A percentile compares a stretch with the other conserved stretches of the same genome.
Evolutionary conservation across 2,888 invertebrate species (phyloP).

Genomic region (Sinhomidia bicolor): DNA sequence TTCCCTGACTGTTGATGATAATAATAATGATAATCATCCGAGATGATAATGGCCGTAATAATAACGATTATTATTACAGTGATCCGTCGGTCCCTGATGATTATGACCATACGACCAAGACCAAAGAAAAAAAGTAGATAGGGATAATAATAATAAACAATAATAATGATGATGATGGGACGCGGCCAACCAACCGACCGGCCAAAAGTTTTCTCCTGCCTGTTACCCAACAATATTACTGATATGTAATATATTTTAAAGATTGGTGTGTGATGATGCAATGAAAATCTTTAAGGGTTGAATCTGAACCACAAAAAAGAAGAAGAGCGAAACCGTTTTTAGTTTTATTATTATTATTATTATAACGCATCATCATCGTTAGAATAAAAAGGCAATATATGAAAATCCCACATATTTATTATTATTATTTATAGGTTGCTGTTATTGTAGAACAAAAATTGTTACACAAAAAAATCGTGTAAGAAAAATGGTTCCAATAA

Average conservation of each 20-base stretch:
- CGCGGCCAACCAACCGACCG: slow-evolving; percentile 13
- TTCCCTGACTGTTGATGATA: slow-evolving; percentile 28
- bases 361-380: no score
- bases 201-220: not conserved
- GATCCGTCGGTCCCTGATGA: slow-evolving; percentile 68
- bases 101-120: slow-evolving; percentile 49
- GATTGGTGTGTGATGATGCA: slow-evolving; percentile 18
- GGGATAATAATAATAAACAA: no score
- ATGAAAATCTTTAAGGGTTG: slow-evolving; percentile 42
- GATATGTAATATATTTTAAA: not conserved
- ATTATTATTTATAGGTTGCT: slow-evolving; percentile 22
- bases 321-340: slow-evolving; percentile 11
- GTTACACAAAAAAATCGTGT: slow-evolving; percentile 24
- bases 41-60: slow-evolving; percentile 71
- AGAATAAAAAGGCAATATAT: no score
- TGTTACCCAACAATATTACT: not conserved
- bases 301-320: not conserved
- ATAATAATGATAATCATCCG: slow-evolving; percentile 57
- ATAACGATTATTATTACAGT: slow-evolving; percentile 72
- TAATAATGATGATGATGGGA: slow-evolving; percentile 51
- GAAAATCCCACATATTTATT: not conserved
- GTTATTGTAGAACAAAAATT: slow-evolving; percentile 23
- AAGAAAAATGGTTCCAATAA: slow-evolving; percentile 58
- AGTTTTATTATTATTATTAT: no score
- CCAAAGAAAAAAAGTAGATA: not conserved